phyloP scores from a whole-genome alignment of 1,140 invertebrate species.

The Caerostris darwini region DNA sequence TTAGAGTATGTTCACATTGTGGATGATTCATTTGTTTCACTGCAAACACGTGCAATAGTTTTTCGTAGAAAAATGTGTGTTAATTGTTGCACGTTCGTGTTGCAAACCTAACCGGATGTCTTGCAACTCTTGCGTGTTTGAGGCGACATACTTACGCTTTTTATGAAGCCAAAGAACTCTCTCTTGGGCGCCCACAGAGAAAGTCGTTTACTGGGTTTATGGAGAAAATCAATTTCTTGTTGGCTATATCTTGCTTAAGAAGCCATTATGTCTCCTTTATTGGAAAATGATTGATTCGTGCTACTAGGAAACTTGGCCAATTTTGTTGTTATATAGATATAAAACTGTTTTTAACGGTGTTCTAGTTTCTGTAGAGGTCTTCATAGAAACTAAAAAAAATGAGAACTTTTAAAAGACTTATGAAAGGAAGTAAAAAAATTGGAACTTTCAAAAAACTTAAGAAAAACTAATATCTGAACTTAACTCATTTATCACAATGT shows the following conservation, averaged over 20 bases:
- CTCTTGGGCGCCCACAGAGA: background rate
- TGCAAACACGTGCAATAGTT: background rate
- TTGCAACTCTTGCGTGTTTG: background rate
- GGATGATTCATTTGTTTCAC: background rate
- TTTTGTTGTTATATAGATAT: too few species aligned
- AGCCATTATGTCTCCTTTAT: background rate
- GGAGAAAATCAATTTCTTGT: slow-evolving; percentile 8
- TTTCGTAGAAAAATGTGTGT: slow-evolving; percentile 2
- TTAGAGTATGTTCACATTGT: too few species aligned
- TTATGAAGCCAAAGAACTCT: background rate
- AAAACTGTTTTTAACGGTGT: too few species aligned
- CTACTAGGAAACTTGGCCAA: background rate
- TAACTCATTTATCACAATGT: too few species aligned
- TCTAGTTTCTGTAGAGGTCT: too few species aligned
- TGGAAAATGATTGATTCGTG: background rate
- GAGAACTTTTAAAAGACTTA: too few species aligned
- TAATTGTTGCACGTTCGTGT: slow-evolving; percentile 28
- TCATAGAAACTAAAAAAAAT: too few species aligned
- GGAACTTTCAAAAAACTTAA: too few species aligned
- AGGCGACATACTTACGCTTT: background rate
- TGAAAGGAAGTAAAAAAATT: too few species aligned
- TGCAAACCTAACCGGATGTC: background rate
- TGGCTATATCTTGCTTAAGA: background rate
- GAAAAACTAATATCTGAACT: too few species aligned
- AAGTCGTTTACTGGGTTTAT: background rate